Base-by-base conservation (phyloP, 2,113 vertebrate genomes). In the Connochaetes taurinus region DNA sequence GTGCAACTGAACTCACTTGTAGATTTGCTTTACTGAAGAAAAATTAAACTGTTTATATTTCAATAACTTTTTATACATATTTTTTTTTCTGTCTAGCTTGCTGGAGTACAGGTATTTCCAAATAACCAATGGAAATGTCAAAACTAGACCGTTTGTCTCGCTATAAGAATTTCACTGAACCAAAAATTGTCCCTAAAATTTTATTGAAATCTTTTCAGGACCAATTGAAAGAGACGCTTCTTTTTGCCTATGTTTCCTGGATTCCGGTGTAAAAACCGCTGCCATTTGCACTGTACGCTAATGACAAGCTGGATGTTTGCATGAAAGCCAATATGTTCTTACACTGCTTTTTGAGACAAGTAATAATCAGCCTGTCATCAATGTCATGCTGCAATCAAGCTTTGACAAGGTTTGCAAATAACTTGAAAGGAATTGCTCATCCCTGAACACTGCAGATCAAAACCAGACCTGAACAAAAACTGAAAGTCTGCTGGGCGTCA, bases 351-450 rank as follows among this genome's bases (percentile, higher is more conserved):
- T 78, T 97, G 96, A 98, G 97, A 98, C 96, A 98, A 98, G 97
- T 95, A 98, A 97, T 97, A 97, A 98, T 98, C 98, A 98, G 94
- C 90, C 98, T 97, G 95, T 97, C 93, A 98, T 97, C 27, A 1
- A 90, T 98, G 98, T 98, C 98, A 97, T 60, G 94, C 97, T 98
- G 96, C 98, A 98, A 91, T 98, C 98, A 98, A 96, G 76, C 95
- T 98, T 96, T 98, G 98, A 98, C 98, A 98, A 98, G 98, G 97
- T 98, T 98, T 99, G 98, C 98, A 98, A 98, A 98, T 98, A 98
- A 95, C 98, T 98, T 98, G 97, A 98, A 98, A 99, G 95, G 91
- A 98, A 55, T 78, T 97, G 88, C 93, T 98, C 97, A 94, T 98
- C 98, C 98, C 95, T 97, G 96, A 98, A 96, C 88, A 84, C 82